Evolutionary conservation across 2,113 vertebrate genomes (phyloP).

Genomic region (Corapipo altera): DNA sequence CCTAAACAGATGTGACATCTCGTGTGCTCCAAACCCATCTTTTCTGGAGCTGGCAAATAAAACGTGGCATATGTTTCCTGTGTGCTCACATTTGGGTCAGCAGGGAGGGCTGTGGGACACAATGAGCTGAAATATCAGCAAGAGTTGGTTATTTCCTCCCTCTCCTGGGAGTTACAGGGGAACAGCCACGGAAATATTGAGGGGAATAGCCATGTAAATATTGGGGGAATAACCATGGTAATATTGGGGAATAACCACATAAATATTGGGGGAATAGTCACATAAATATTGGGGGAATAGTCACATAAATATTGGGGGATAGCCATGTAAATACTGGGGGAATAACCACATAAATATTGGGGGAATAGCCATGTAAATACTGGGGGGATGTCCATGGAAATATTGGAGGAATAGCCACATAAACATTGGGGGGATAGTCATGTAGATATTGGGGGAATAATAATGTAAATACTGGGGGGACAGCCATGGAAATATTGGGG

Average conservation of each 20-base stretch:
- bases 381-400: fast-evolving
- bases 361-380: neutral
- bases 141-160: neutral
- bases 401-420: neutral
- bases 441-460: neutral
- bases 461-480: neutral
- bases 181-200: neutral
- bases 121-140: neutral
- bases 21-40: neutral
- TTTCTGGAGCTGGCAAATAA: neutral
- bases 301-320: neutral
- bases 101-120: neutral
- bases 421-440: fast-evolving
- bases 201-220: neutral
- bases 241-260: fast-evolving
- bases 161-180: neutral
- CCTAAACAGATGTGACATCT: neutral
- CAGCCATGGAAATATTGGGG: too few species aligned
- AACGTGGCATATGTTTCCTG: neutral
- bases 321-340: too few species aligned
- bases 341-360: neutral
- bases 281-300: neutral
- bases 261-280: neutral
- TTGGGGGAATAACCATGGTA: fast-evolving
- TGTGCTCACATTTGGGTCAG: neutral